These are phyloP conservation scores for Fissipunctia ypsillon DNA, from an alignment of 2,888 invertebrate genomes.

Conservation along the genomic window DNA sequence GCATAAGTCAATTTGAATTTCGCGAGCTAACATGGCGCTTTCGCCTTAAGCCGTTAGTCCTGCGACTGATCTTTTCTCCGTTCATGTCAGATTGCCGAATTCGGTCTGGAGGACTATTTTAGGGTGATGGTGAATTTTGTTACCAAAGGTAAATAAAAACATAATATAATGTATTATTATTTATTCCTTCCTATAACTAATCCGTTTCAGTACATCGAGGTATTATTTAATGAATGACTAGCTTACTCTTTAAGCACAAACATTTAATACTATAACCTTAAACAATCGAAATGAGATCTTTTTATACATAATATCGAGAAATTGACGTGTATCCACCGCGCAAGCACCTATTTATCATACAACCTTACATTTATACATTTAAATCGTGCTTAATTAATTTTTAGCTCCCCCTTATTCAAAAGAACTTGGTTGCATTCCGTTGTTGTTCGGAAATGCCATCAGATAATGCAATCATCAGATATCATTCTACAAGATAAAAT, in stretches of 20 bases:
- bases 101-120: no score
- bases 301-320: constrained; percentile 81
- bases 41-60: no score
- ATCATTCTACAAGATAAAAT: not conserved
- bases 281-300: constrained; percentile 76
- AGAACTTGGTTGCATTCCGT: not conserved
- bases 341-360: constrained; percentile 89
- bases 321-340: constrained; percentile 88
- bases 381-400: constrained; percentile 70
- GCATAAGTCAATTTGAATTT: no score
- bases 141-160: constrained; percentile 13
- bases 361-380: constrained; percentile 83
- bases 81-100: no score
- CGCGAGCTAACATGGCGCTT: no score
- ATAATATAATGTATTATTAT: constrained; percentile 69
- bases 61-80: no score
- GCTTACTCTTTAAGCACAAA: constrained; percentile 85
- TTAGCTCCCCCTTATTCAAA: constrained; percentile 60
- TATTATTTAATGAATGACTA: constrained; percentile 82
- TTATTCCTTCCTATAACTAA: constrained; percentile 83
- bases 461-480: not conserved
- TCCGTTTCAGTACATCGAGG: constrained; percentile 88
- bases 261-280: constrained; percentile 78
- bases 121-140: not conserved
- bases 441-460: not conserved